Percentiles rank a stretch among this genome's conserved stretches.
Evolutionary conservation across 2,888 invertebrate species (phyloP).

Genomic region (Phyllotreta cruciferae): DNA sequence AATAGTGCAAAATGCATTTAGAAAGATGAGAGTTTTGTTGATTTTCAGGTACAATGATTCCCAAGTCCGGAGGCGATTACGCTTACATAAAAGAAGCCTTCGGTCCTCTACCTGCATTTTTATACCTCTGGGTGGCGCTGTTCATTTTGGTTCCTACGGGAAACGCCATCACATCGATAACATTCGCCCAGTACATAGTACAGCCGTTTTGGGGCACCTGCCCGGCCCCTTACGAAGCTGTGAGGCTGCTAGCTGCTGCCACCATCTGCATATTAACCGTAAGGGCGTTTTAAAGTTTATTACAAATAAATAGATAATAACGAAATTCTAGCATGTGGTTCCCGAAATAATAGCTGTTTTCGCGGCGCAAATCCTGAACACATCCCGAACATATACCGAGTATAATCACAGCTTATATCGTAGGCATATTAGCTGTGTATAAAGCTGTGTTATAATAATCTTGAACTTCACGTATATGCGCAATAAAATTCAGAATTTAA

Average conservation of each 20-base stretch:
- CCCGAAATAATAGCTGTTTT: no score
- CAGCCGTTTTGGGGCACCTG: conserved; percentile 87
- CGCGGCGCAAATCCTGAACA: no score
- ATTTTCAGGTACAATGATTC: conserved; percentile 79
- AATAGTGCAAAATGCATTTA: conserved; percentile 16
- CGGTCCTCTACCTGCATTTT: conserved; percentile 89
- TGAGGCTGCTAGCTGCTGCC: conserved; percentile 85
- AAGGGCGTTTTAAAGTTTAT: background rate
- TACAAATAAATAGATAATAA: background rate
- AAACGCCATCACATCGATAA: conserved; percentile 95
- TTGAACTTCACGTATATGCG: no score
- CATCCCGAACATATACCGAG: no score
- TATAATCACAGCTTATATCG: no score
- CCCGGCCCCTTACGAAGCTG: conserved; percentile 80
- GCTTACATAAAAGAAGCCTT: conserved; percentile 94
- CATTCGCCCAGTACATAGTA: conserved; percentile 93
- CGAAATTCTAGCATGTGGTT: no score
- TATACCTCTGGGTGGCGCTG: conserved; percentile 95
- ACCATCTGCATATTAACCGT: conserved; percentile 75
- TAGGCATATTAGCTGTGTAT: no score
- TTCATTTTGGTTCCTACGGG: conserved; percentile 87
- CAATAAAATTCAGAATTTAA: no score
- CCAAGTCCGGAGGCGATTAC: conserved; percentile 96
- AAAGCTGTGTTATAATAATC: no score
- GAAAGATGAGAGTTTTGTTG: background rate